Percentiles rank a stretch among this genome's conserved stretches.
These are phyloP conservation scores for Bergia sp. DNA, from an alignment of 92 coral and sea anemone species.

Conservation along the genomic window DNA sequence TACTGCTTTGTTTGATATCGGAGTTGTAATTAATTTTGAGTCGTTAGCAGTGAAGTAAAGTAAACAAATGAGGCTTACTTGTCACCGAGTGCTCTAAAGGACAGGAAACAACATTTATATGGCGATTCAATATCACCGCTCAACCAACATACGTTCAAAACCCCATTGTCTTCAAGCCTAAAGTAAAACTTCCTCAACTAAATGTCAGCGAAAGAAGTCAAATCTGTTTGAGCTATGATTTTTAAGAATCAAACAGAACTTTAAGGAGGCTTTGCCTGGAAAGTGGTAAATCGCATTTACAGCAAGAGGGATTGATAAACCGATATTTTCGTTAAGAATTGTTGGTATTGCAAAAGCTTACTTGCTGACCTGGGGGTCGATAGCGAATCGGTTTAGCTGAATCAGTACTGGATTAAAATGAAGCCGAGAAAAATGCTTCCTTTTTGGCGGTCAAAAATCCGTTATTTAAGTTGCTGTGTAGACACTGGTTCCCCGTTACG, in stretches of 20 bases:
- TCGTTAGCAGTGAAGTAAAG: background rate
- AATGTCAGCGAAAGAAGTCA: background rate
- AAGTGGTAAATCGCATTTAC: background rate
- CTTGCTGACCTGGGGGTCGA: conserved; percentile 18
- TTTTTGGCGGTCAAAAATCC: background rate
- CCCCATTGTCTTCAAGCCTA: background rate
- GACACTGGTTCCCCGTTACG: too few species aligned
- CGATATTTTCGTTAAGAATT: background rate
- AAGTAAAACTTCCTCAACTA: background rate
- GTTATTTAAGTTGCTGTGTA: background rate
- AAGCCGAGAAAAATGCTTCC: background rate
- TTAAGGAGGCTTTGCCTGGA: background rate
- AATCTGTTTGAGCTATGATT: background rate
- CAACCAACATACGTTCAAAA: background rate
- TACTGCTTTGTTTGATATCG: conserved; percentile 16
- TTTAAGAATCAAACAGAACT: background rate
- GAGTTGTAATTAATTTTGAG: conserved; percentile 31
- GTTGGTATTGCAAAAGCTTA: background rate
- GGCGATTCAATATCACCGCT: background rate
- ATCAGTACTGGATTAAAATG: background rate
- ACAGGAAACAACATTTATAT: conserved; percentile 21
- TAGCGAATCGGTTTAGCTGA: background rate
- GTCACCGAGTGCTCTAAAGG: conserved; percentile 15
- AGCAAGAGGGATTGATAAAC: background rate
- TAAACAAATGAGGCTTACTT: conserved; percentile 23